A percentile compares a stretch with the other conserved stretches of the same genome.
Conservation (phyloP, 2,888 invertebrate genomes). For the Rhagophthalmus giganteus region DNA sequence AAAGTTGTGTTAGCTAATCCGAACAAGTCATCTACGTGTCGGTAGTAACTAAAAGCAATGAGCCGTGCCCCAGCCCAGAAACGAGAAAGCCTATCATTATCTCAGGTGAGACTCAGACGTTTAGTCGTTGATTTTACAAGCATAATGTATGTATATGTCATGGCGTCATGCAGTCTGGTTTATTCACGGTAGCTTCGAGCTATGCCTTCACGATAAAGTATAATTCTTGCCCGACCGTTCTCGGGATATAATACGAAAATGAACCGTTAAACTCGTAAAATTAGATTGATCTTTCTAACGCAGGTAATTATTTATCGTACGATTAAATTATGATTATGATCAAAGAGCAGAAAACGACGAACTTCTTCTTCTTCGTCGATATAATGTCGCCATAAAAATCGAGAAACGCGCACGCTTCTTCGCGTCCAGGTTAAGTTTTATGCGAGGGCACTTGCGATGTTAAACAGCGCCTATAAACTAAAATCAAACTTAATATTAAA, state of each 20-base stretch:
- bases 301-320: neutral
- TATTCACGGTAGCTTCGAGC: constrained; percentile 12
- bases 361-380: too few relatives aligned
- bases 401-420: too few relatives aligned
- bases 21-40: constrained; percentile 6
- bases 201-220: too few relatives aligned
- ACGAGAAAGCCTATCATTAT: constrained; percentile 18
- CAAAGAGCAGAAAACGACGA: too few relatives aligned
- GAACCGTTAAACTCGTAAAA: constrained; percentile 21
- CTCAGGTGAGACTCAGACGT: constrained; percentile 13
- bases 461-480: too few relatives aligned
- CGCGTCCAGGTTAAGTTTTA: too few relatives aligned
- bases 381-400: too few relatives aligned
- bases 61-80: constrained; percentile 12
- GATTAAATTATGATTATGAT: neutral
- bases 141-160: constrained; percentile 9
- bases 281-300: constrained; percentile 9
- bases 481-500: too few relatives aligned
- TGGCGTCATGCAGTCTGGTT: constrained; percentile 24
- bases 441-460: too few relatives aligned
- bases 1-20: constrained; percentile 9
- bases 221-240: too few relatives aligned
- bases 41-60: constrained; percentile 14
- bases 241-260: constrained; percentile 18
- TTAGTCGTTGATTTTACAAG: constrained; percentile 11